Base-by-base conservation (phyloP, 2,888 invertebrate genomes). In the Drosophila ezoana region DNA sequence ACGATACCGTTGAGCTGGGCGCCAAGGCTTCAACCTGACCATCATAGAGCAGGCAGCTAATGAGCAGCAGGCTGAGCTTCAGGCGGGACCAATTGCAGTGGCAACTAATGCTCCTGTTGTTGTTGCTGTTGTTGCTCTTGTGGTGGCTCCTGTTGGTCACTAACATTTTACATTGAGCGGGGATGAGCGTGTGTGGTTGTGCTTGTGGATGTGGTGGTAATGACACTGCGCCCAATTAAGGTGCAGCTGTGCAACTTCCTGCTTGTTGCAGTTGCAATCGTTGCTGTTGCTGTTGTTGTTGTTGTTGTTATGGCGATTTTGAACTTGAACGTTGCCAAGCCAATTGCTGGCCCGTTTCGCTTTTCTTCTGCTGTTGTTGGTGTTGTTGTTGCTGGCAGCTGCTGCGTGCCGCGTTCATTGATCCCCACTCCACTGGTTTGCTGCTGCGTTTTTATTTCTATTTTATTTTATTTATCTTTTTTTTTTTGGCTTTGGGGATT, bases 161-260 rank as follows among this genome's bases (percentile, higher is more conserved):
- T 91, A 92, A 91, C 92, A 92, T 92, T 76, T 91, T 92, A 91
- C 92, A 92, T 91, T 83, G 87, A 91, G 90, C 79, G 68, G 49
- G 70, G 71, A 64, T 68, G 74, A 68, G 75, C 57, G 57, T 48
- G 49, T 64, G 52, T 48, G 8, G 76, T 58, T 54, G 78, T 68
- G 76, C 66, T 35, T 41, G 68, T 35, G 60, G 52, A 16, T 62
- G 41, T 61, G 72, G 73, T 87, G 88, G 73, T 85, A 85, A 85
- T 85, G 85, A 87, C 88, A 84, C 85, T 83, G 80, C 64, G 65
- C 66, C 76, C 86, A 85, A 88, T 85, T 83, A 85, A 85, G 86
- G 73, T 82, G 84, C 83, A 82, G 84, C 75, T 69, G 75, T 63
- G 57, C 72, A 71, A 77, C 87, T 88, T 88, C 89, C 88, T 83